Conservation (phyloP, 2,797 vertebrate genomes). For the Anabas testudineus region DNA sequence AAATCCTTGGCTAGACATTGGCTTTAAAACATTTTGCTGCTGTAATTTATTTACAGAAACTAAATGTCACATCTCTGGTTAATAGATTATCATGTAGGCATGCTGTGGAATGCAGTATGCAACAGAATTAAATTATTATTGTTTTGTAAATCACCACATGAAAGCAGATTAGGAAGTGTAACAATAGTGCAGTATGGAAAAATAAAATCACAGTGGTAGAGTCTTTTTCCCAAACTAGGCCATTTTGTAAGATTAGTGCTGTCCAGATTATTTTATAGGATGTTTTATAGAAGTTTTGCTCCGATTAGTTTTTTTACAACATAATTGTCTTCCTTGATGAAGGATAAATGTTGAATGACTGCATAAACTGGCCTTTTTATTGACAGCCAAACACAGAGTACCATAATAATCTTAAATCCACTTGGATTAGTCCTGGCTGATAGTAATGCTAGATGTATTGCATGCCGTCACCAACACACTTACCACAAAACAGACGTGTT, state of each 20-base stretch:
- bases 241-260: too few relatives aligned
- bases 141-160: neutral
- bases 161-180: neutral
- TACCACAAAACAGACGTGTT: slow-evolving; percentile 21
- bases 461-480: neutral
- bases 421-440: neutral
- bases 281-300: neutral
- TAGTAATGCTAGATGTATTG: too few relatives aligned
- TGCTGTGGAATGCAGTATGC: neutral
- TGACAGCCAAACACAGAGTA: neutral
- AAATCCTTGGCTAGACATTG: neutral
- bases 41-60: neutral
- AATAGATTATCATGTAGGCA: neutral
- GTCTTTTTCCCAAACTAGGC: too few relatives aligned
- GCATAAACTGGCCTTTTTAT: neutral
- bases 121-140: neutral
- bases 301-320: neutral
- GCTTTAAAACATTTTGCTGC: neutral
- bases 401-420: neutral
- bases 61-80: neutral
- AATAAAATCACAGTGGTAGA: too few relatives aligned
- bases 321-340: neutral
- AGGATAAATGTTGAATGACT: neutral
- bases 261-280: too few relatives aligned
- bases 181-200: neutral